Evolutionary conservation across 2,888 invertebrate species (phyloP).

Genomic region (Epinotia brunnichana): DNA sequence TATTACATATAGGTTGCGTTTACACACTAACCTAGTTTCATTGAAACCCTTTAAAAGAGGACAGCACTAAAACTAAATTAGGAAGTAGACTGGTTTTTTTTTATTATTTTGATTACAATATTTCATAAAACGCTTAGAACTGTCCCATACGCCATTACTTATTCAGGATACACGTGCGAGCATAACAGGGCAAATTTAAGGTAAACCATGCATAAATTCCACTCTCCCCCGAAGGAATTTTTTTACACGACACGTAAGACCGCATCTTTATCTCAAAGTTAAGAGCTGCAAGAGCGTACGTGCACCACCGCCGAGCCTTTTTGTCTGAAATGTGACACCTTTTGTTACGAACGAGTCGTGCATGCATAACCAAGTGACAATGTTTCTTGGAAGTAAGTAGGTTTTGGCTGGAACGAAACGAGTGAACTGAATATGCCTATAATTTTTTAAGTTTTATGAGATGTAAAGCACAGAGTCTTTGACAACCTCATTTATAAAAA

Average conservation of each 20-base stretch:
- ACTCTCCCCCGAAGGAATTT: constrained; percentile 27
- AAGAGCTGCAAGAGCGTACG: constrained; percentile 48
- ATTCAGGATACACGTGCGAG: constrained; percentile 7
- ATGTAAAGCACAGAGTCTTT: background rate
- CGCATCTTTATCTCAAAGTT: constrained; percentile 41
- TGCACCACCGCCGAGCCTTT: constrained; percentile 49
- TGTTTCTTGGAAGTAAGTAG: constrained; percentile 29
- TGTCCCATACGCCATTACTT: background rate
- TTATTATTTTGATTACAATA: background rate
- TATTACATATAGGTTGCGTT: too few species aligned
- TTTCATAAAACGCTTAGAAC: background rate
- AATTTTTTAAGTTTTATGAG: background rate
- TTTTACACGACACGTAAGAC: constrained; percentile 36
- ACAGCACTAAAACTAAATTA: background rate
- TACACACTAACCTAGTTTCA: background rate
- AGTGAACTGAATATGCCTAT: background rate
- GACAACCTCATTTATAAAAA: background rate
- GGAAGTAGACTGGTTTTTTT: too few species aligned
- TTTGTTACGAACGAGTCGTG: constrained; percentile 49
- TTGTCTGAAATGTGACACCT: constrained; percentile 53
- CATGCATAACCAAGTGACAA: constrained; percentile 47
- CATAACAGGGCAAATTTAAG: constrained; percentile 23
- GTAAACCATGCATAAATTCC: constrained; percentile 36
- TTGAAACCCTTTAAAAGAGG: background rate
- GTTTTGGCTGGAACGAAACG: background rate